These are phyloP conservation scores for Monoplex corrugatus DNA, from an alignment of 2,888 invertebrate species.

Conservation along the genomic window DNA sequence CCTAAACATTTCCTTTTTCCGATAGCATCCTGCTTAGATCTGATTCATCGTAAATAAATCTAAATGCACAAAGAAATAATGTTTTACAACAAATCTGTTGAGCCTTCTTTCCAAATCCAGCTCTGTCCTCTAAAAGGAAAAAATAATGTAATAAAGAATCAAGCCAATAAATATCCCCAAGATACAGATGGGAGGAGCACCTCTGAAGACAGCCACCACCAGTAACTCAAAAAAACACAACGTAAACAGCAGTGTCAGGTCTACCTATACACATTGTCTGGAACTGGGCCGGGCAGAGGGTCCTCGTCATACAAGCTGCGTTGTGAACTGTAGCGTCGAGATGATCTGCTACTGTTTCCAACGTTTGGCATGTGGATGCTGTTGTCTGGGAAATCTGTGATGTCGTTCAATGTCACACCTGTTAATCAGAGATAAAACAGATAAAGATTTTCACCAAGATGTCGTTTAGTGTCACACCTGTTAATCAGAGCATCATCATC, in stretches of 20 bases:
- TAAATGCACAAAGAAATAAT: no score
- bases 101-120: no score
- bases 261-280: constrained; percentile 43
- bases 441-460: no score
- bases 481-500: no score
- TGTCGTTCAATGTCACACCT: constrained; percentile 7
- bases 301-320: constrained; percentile 40
- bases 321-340: constrained; percentile 20
- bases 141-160: background rate
- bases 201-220: background rate
- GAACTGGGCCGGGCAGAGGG: constrained; percentile 42
- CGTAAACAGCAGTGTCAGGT: background rate
- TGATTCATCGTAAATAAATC: no score
- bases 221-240: background rate
- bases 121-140: no score
- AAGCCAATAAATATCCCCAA: background rate
- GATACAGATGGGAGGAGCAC: background rate
- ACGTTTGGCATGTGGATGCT: background rate
- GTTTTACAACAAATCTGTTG: no score
- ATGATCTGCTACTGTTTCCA: no score
- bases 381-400: background rate
- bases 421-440: no score
- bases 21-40: no score
- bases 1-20: no score
- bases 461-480: no score